Conservation (phyloP, 2,888 invertebrate species). For the Chouioia cunea region DNA sequence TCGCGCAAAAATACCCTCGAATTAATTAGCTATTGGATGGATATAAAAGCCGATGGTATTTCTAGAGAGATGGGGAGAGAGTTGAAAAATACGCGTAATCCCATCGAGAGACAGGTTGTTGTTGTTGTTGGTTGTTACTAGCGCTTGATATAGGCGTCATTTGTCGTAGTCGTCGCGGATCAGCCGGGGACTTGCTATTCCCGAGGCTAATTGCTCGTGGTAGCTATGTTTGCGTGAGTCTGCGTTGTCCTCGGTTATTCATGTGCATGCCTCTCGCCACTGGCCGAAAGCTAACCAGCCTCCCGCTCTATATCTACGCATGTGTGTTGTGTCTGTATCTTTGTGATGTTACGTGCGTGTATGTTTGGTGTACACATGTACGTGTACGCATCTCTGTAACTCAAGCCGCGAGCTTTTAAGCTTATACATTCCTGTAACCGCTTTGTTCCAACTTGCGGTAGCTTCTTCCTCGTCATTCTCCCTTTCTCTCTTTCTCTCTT, state of each 20-base stretch:
- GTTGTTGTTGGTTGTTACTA: background rate
- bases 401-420: no score
- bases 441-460: no score
- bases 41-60: no score
- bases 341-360: no score
- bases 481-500: no score
- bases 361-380: no score
- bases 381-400: no score
- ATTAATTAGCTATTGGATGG: conserved; percentile 23
- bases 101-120: background rate
- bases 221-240: conserved; percentile 36
- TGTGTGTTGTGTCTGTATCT: no score
- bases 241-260: conserved; percentile 23
- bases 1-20: conserved; percentile 8
- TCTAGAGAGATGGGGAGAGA: conserved; percentile 3
- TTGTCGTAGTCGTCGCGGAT: conserved; percentile 21
- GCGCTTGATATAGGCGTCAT: conserved; percentile 16
- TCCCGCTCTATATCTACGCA: no score
- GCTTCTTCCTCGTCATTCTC: no score
- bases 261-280: conserved; percentile 7
- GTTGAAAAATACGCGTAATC: conserved; percentile 33
- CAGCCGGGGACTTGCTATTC: conserved; percentile 8
- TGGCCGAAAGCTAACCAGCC: no score
- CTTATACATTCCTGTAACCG: no score
- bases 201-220: conserved; percentile 38